Percentiles rank a stretch among this genome's conserved stretches.
phyloP scores from a whole-genome alignment of 2,113 vertebrate genomes.

The Empidonax alnorum region DNA sequence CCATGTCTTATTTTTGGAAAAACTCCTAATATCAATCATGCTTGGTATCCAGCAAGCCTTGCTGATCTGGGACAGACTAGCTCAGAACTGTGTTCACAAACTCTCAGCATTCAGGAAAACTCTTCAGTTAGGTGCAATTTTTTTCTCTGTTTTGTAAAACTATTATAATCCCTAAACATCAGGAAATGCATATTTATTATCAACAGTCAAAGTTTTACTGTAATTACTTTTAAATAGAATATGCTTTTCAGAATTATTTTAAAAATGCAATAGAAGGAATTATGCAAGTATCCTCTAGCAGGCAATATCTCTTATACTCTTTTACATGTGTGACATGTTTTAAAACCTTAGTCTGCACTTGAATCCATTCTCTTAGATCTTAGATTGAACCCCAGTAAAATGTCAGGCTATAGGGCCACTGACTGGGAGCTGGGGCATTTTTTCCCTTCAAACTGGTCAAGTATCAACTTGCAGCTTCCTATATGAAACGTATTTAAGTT shows the following conservation, averaged over 20 bases:
- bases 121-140: neutral
- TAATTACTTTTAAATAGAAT: neutral
- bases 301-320: neutral
- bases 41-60: neutral
- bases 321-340: neutral
- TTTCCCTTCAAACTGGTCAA: neutral
- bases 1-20: rapidly evolving
- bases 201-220: neutral
- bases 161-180: neutral
- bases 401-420: neutral
- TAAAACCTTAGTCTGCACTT: neutral
- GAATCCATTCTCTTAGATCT: neutral
- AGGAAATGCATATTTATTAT: neutral
- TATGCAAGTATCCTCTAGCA: neutral
- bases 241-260: neutral
- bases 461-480: neutral
- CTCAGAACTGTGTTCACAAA: neutral
- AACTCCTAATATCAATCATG: neutral
- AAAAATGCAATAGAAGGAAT: neutral
- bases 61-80: neutral
- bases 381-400: neutral
- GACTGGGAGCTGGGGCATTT: neutral
- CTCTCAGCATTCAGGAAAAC: neutral
- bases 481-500: neutral
- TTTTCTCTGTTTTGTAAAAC: neutral